Percentiles rank a stretch among this genome's conserved stretches.
Conservation (phyloP, 2,797 vertebrate genomes). For the Sebastes diaconus region DNA sequence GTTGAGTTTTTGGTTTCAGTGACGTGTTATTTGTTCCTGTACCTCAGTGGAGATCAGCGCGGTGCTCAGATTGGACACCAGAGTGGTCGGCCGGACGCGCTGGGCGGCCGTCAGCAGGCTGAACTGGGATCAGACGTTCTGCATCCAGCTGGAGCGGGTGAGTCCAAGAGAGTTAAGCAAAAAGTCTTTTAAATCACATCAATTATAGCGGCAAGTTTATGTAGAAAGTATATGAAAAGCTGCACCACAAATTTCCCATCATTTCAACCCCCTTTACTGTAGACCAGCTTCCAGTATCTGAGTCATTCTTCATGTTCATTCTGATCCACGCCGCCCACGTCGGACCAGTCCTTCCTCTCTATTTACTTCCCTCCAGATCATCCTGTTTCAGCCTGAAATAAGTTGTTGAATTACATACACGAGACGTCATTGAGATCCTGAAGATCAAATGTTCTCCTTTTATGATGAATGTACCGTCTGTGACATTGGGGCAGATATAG, state of each 20-base stretch:
- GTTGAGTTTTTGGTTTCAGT: background rate
- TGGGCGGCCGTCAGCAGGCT: constrained; percentile 84
- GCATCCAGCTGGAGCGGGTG: constrained; percentile 88
- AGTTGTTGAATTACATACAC: background rate
- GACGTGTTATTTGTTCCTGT: background rate
- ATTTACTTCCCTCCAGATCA: background rate
- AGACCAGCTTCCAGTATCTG: background rate
- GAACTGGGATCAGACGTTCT: constrained; percentile 91
- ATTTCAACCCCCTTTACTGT: background rate
- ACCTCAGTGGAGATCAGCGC: constrained; percentile 83
- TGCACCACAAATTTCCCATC: background rate
- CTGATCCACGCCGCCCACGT: constrained; percentile 10
- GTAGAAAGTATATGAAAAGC: background rate
- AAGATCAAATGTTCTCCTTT: background rate
- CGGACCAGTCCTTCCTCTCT: constrained; percentile 4
- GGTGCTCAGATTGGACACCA: constrained; percentile 88
- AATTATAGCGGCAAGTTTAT: background rate
- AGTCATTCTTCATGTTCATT: constrained; percentile 24
- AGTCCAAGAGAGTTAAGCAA: constrained; percentile 44
- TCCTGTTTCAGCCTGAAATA: constrained; percentile 13
- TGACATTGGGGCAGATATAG: constrained; percentile 5
- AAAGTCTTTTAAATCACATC: background rate
- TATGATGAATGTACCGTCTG: background rate
- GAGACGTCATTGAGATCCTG: background rate
- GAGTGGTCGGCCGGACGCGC: constrained; percentile 83